Conservation (phyloP, 1,140 invertebrate species). For the Linepithema humile region DNA sequence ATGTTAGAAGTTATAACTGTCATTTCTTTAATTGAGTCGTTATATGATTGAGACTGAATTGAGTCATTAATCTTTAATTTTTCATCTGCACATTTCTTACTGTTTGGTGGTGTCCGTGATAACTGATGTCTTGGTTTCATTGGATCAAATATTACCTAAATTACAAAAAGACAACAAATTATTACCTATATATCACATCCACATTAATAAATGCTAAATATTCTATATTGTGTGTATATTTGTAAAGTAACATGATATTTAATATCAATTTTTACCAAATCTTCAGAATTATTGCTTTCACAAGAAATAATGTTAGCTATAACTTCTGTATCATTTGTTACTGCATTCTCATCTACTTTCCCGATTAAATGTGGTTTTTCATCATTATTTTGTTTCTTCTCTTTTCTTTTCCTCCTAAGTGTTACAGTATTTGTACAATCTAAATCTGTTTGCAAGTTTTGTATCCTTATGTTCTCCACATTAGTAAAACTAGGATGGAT, state of each 20-base stretch:
- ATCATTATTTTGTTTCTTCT: background rate
- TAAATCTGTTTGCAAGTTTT: background rate
- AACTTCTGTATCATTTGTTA: background rate
- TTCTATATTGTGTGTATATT: no score
- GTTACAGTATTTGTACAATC: background rate
- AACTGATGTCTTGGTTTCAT: slow-evolving; percentile 73
- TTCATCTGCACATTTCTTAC: background rate
- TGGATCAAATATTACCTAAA: slow-evolving; percentile 62
- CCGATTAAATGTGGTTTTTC: background rate
- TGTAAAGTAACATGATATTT: background rate
- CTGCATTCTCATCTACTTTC: background rate
- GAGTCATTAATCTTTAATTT: background rate
- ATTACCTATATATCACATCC: no score
- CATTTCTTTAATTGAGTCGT: background rate
- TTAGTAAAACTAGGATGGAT: background rate
- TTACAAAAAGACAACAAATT: background rate
- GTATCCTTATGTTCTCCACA: background rate
- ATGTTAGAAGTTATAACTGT: background rate
- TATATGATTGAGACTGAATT: background rate
- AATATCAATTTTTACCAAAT: background rate
- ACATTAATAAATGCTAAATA: background rate
- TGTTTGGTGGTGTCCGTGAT: slow-evolving; percentile 63
- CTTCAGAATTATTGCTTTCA: background rate
- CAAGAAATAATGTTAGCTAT: background rate
- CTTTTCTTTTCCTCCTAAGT: no score